Percentiles rank a stretch among this genome's conserved stretches.
Evolutionary conservation across 1,140 invertebrate species (phyloP).

Genomic region (Pissodes strobi): DNA sequence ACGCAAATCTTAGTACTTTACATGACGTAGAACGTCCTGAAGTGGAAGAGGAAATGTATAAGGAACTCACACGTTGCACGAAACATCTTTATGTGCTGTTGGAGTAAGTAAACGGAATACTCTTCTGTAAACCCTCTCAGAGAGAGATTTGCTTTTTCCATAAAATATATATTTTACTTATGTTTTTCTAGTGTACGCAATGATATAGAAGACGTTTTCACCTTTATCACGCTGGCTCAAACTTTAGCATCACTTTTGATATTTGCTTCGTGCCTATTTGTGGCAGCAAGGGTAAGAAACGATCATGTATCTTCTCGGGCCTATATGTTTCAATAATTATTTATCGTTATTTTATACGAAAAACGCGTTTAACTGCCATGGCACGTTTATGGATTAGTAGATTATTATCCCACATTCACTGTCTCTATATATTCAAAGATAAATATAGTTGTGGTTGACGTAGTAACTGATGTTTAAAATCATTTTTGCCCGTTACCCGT

Average conservation of each 20-base stretch:
- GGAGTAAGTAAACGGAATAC: no score
- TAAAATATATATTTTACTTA: not conserved
- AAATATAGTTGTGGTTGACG: no score
- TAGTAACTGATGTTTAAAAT: no score
- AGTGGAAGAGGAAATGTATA: slow-evolving; percentile 43
- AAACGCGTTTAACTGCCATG: no score
- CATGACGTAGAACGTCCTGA: slow-evolving; percentile 33
- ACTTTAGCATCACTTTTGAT: slow-evolving; percentile 44
- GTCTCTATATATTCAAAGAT: no score
- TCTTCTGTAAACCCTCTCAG: not conserved
- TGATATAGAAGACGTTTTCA: slow-evolving; percentile 44
- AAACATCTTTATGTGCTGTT: slow-evolving; percentile 45
- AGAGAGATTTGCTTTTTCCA: not conserved
- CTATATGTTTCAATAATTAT: no score
- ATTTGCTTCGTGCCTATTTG: slow-evolving; percentile 47
- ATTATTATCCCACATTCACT: no score
- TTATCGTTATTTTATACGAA: no score
- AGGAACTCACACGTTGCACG: slow-evolving; percentile 43
- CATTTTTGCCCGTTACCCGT: no score
- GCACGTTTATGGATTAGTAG: no score
- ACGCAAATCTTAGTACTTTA: slow-evolving; percentile 23
- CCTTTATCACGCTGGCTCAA: slow-evolving; percentile 43
- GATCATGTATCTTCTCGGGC: no score
- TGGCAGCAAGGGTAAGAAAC: slow-evolving; percentile 43
- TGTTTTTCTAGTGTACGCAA: slow-evolving; percentile 38